A percentile compares a stretch with the other conserved stretches of the same genome.
These are phyloP conservation scores for Asteroscopus sphinx DNA, from an alignment of 2,888 invertebrate genomes.

Conservation along the genomic window DNA sequence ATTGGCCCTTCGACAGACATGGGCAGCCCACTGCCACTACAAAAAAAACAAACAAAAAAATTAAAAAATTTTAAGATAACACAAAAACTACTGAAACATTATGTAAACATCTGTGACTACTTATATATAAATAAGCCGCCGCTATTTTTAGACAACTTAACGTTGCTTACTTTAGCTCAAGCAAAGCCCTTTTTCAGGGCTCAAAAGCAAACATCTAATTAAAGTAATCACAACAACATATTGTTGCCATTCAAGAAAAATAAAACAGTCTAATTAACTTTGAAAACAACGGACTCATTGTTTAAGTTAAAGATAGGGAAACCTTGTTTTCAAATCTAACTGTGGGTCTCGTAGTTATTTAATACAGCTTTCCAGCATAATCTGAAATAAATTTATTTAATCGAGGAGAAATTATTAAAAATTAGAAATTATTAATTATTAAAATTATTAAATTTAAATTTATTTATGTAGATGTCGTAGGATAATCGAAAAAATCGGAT, in stretches of 20 bases:
- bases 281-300: conserved; percentile 33
- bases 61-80: too few relatives aligned
- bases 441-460: too few relatives aligned
- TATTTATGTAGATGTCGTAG: too few relatives aligned
- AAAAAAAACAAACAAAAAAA: too few relatives aligned
- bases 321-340: conserved; percentile 27
- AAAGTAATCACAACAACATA: conserved; percentile 16
- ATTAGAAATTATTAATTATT: too few relatives aligned
- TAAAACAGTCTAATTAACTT: conserved; percentile 42
- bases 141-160: neutral
- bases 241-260: conserved; percentile 19
- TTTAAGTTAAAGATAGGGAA: conserved; percentile 27
- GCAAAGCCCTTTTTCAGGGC: conserved; percentile 1
- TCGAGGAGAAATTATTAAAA: too few relatives aligned
- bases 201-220: conserved; percentile 7
- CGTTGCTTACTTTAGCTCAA: neutral
- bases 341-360: conserved; percentile 11
- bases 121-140: neutral
- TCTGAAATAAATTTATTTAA: too few relatives aligned
- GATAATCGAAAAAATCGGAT: too few relatives aligned
- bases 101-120: neutral
- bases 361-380: too few relatives aligned
- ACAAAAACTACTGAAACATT: neutral
- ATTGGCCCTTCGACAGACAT: too few relatives aligned
- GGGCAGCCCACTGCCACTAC: too few relatives aligned